phyloP scores from a whole-genome alignment of 2,888 invertebrate genomes.

The Apodemia zela region DNA sequence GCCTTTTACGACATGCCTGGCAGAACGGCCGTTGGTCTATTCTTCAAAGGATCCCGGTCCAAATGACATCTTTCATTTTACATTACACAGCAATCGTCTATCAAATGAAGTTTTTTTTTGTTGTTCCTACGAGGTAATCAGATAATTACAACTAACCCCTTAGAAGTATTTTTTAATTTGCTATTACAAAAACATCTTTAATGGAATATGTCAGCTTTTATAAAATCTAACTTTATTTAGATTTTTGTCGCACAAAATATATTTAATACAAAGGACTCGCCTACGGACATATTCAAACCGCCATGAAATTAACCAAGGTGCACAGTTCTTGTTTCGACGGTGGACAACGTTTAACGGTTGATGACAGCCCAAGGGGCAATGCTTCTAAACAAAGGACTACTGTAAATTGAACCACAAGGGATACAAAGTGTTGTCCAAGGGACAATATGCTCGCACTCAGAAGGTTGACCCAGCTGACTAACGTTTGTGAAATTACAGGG shows the following conservation, averaged over 20 bases:
- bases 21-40: too few species aligned
- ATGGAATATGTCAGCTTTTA: not conserved
- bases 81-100: too few species aligned
- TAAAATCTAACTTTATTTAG: not conserved
- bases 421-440: conserved; percentile 35
- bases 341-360: conserved; percentile 58
- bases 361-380: conserved; percentile 61
- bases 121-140: too few species aligned
- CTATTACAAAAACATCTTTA: not conserved
- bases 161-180: not conserved
- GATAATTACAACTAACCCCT: too few species aligned
- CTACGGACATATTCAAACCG: conserved; percentile 56
- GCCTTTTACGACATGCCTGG: too few species aligned
- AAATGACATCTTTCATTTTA: too few species aligned
- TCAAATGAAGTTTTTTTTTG: too few species aligned
- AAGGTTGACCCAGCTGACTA: not conserved
- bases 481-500: not conserved
- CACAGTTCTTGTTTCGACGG: conserved; percentile 41
- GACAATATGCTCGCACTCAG: not conserved
- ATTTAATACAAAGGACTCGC: conserved; percentile 33
- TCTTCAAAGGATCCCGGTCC: too few species aligned
- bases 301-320: conserved; percentile 69
- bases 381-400: conserved; percentile 60
- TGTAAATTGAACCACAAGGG: conserved; percentile 61
- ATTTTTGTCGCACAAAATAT: conserved; percentile 6